Base-by-base conservation (phyloP, 2,113 vertebrate genomes). In the Agapornis roseicollis region DNA sequence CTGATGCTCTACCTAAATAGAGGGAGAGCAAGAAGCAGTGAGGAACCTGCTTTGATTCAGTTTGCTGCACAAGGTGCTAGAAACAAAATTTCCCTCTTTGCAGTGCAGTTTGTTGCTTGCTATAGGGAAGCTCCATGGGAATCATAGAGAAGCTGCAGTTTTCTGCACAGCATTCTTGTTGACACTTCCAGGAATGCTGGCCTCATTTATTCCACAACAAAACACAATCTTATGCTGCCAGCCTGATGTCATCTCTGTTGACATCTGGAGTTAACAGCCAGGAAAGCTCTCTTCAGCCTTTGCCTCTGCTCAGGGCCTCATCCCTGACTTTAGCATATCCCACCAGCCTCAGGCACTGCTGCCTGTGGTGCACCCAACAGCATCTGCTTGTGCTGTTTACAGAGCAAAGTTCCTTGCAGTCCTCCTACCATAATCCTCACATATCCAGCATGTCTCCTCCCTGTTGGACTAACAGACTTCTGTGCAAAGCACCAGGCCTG, bases 161-260 rank as follows among this genome's bases (percentile, higher is more conserved):
- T 87, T 79, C 84, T 89, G 58, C 61, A 69, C 13, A 78, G 49
- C 55, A 52, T 64, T 91, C 52, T 65, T 76, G 52, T 33, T 85
- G 94, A 90, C 56, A 28, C 69, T 89, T 95, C 64, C 61, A 92
- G 52, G 56, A 94, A 92, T 44, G 80, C 39, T 42, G 80, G 89
- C 86, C 69, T 95, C 77, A 73, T 85, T 92, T 95, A 69, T 86
- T 90, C 80, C 85, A 65, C 56, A 79, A 73, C 44, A 79, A 94
- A 89, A 94, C 35, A 60, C 49, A 64, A 72, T 52, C 50, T 72
- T 37, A 47, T 2, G 7, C 69, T 91, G 91, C 90, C 91, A 96
- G 89, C 65, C 52, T 44, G 35, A 81, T 93, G 86, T 66, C 83
- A 91, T 84, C 39, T 89, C 52, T 87, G 52, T 78, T 84, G 91